Evolutionary conservation across 2,797 vertebrate genomes (phyloP).

Genomic region (Eulemur rubriventer): DNA sequence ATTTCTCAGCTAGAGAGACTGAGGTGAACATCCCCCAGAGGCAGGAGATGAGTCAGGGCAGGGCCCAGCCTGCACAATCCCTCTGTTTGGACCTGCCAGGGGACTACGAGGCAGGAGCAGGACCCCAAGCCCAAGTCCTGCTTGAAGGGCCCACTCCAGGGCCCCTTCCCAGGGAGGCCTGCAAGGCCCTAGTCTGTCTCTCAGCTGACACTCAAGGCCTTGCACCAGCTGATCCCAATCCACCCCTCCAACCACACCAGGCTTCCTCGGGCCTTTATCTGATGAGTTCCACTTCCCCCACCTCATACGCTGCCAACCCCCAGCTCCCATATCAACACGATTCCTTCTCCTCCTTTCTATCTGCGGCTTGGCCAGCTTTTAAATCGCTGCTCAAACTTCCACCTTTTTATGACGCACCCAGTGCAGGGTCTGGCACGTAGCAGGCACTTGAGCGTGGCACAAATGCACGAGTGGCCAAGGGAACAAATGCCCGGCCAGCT

Average conservation of each 20-base stretch:
- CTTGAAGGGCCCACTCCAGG: not conserved
- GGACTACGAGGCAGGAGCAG: not conserved
- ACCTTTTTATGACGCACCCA: not conserved
- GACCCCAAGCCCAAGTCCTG: not conserved
- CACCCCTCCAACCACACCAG: not conserved
- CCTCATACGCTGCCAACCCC: not conserved
- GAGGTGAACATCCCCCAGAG: not conserved
- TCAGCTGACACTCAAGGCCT: not conserved
- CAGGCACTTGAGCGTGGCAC: not conserved
- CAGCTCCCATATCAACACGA: fast-evolving
- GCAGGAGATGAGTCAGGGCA: not conserved
- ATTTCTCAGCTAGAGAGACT: not conserved
- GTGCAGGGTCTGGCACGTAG: fast-evolving
- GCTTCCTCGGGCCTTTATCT: not conserved
- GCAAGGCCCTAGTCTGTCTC: not conserved
- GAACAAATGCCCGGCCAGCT: not conserved
- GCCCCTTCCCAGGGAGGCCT: not conserved
- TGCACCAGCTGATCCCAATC: not conserved
- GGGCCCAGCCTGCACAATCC: not conserved
- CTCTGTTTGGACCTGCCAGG: not conserved
- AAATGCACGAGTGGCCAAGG: not conserved
- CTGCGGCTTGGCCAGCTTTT: not conserved
- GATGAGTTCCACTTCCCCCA: no score
- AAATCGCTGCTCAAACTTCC: not conserved
- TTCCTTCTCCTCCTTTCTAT: not conserved